These are phyloP conservation scores for Phengaris alcon DNA, from an alignment of 2,888 invertebrate genomes.

Conservation along the genomic window DNA sequence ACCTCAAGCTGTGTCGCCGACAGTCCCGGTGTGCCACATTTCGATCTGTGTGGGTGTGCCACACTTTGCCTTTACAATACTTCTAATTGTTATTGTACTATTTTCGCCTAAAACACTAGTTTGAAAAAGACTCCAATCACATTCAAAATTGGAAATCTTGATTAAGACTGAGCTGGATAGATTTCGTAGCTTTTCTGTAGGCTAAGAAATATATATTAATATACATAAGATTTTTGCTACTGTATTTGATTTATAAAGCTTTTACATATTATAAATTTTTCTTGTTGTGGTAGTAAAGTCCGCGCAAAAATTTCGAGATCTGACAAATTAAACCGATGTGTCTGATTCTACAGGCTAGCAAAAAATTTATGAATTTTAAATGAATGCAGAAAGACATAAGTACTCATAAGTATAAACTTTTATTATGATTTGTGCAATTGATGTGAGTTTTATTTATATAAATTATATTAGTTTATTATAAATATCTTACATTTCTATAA, in stretches of 20 bases:
- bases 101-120: background rate
- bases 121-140: background rate
- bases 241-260: too few species aligned
- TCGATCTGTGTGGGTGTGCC: too few species aligned
- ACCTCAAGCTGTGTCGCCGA: too few species aligned
- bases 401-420: background rate
- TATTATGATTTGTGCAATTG: background rate
- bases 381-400: background rate
- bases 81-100: too few species aligned
- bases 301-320: too few species aligned
- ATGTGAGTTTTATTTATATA: background rate
- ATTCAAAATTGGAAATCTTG: constrained; percentile 3
- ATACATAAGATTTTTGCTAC: background rate
- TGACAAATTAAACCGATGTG: too few species aligned
- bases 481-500: background rate
- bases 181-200: constrained; percentile 6
- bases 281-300: too few species aligned
- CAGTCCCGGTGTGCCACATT: too few species aligned
- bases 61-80: too few species aligned
- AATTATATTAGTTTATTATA: background rate
- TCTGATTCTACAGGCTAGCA: background rate
- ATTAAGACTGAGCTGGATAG: constrained; percentile 18
- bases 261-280: too few species aligned
- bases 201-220: background rate
- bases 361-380: too few species aligned